Evolutionary conservation across 2,888 invertebrate genomes (phyloP).

Genomic region (Phania funesta): DNA sequence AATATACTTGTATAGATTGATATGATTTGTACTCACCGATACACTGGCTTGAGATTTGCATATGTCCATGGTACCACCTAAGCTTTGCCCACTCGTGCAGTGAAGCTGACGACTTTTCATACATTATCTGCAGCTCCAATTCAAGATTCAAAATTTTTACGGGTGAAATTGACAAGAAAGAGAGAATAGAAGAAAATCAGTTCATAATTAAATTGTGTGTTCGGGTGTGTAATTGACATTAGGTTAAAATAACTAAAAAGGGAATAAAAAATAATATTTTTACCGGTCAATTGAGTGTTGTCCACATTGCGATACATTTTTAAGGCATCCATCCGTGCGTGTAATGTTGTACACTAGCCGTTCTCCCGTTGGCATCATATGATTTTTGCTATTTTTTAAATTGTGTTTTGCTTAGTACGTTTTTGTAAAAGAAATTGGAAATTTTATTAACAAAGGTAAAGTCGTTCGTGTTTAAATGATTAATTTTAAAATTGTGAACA

Average conservation of each 20-base stretch:
- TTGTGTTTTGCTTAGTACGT: conserved; percentile 5
- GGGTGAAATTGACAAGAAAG: no score
- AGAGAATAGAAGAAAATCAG: conserved; percentile 18
- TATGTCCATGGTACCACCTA: conserved; percentile 84
- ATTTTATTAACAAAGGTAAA: conserved; percentile 48
- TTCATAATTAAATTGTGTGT: conserved; percentile 39
- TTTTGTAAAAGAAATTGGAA: conserved; percentile 29
- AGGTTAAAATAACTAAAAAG: neutral
- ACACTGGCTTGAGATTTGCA: conserved; percentile 83
- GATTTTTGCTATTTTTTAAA: conserved; percentile 83
- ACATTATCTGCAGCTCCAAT: conserved; percentile 83
- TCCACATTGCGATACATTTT: conserved; percentile 83
- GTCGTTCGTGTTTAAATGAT: conserved; percentile 35
- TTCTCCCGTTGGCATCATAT: conserved; percentile 83
- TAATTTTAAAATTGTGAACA: conserved; percentile 29
- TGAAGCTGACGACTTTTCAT: conserved; percentile 81
- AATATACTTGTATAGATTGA: no score
- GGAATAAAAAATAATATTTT: conserved; percentile 66
- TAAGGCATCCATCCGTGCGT: conserved; percentile 82
- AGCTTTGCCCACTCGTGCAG: conserved; percentile 81
- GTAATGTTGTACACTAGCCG: conserved; percentile 83
- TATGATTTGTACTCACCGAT: conserved; percentile 81
- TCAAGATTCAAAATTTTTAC: conserved; percentile 74
- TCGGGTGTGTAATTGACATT: neutral
- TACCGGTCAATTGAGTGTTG: conserved; percentile 83